Evolutionary conservation across 2,888 invertebrate species (phyloP).

Genomic region (Lysandra coridon): DNA sequence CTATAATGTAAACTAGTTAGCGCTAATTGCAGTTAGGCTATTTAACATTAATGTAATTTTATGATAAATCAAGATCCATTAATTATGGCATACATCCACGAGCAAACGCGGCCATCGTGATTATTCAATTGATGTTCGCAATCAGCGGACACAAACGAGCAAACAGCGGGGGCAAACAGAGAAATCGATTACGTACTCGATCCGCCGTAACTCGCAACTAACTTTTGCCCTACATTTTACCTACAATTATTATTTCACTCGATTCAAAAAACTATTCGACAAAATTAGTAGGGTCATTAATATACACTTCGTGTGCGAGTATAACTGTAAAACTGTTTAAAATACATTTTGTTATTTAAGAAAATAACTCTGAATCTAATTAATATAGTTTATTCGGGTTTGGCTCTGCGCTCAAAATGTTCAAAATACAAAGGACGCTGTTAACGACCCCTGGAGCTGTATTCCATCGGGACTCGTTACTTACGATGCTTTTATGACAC

Average conservation of each 20-base stretch:
- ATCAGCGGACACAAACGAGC: conserved; percentile 75
- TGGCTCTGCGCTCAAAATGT: conserved; percentile 2
- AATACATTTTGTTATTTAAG: background rate
- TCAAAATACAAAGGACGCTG: conserved; percentile 25
- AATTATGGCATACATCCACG: conserved; percentile 26
- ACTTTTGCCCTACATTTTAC: conserved; percentile 21
- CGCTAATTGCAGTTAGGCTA: conserved; percentile 12
- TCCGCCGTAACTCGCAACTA: conserved; percentile 38
- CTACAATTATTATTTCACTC: background rate
- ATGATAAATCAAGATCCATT: conserved; percentile 33
- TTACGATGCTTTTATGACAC: conserved; percentile 68
- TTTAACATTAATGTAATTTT: conserved; percentile 31
- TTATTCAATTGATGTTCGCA: conserved; percentile 76
- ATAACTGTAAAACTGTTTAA: background rate
- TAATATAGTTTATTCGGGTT: background rate
- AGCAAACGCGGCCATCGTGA: conserved; percentile 55
- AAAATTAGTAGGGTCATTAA: too few species aligned
- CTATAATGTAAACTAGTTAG: conserved; percentile 20
- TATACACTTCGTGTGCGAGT: background rate
- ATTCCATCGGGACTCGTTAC: conserved; percentile 57
- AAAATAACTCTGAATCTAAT: background rate
- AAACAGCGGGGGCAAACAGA: conserved; percentile 73
- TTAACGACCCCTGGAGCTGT: conserved; percentile 27
- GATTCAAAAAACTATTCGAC: background rate
- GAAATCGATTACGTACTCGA: conserved; percentile 71